phyloP scores from a whole-genome alignment of 2,797 vertebrate genomes.

The Sebastes flavidus region DNA sequence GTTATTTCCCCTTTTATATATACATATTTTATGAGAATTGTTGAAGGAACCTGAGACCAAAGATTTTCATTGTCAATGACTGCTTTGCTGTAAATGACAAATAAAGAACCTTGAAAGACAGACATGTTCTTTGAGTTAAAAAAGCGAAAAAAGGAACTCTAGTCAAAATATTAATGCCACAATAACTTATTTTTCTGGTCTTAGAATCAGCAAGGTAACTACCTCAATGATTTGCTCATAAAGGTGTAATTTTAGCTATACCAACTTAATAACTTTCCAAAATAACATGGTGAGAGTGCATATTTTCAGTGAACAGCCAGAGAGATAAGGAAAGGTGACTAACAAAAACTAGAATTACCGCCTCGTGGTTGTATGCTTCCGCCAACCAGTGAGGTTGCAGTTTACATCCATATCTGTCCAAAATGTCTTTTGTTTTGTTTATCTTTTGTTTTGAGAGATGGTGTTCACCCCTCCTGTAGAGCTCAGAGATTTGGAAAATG shows the following conservation, averaged over 20 bases:
- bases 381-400: too few species aligned
- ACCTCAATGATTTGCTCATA: background rate
- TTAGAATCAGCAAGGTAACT: background rate
- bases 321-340: background rate
- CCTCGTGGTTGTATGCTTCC: too few species aligned
- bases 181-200: background rate
- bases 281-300: background rate
- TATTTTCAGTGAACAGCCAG: background rate
- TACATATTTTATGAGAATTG: too few species aligned
- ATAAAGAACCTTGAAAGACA: too few species aligned
- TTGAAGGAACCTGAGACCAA: too few species aligned
- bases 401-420: too few species aligned
- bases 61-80: too few species aligned
- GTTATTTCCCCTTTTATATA: too few species aligned
- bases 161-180: background rate
- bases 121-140: background rate
- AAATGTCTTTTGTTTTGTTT: too few species aligned
- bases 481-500: too few species aligned
- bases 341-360: background rate
- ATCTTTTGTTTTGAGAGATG: background rate
- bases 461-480: background rate
- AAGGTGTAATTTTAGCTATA: background rate
- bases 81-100: too few species aligned
- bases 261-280: background rate
- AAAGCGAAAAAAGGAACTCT: background rate